Conservation (phyloP, 2,113 vertebrate genomes). For the Lophura nycthemera region DNA sequence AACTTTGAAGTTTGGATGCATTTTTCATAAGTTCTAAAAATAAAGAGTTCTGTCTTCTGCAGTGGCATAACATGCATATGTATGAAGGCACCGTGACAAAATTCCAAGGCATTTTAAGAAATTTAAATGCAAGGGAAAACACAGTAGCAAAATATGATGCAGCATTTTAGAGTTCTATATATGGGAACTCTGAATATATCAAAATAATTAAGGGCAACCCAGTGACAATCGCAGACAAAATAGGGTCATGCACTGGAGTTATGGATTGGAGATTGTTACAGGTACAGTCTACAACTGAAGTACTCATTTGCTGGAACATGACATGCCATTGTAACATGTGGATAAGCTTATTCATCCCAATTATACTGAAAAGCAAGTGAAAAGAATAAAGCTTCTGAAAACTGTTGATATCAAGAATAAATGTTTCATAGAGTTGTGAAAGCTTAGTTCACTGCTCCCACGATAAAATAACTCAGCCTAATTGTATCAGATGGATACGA, state of each 20-base stretch:
- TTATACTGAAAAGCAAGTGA: neutral
- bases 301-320: neutral
- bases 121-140: constrained; percentile 52
- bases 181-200: constrained; percentile 5
- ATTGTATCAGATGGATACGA: neutral
- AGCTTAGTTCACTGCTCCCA: neutral
- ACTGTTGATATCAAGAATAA: neutral
- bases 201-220: constrained; percentile 16
- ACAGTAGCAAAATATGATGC: constrained; percentile 73
- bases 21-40: constrained; percentile 82
- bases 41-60: constrained; percentile 73
- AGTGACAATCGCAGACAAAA: neutral
- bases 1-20: constrained; percentile 80
- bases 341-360: neutral
- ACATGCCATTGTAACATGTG: neutral
- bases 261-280: neutral
- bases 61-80: constrained; percentile 66
- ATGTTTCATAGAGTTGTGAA: neutral
- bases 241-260: neutral
- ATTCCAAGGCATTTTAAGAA: constrained; percentile 57
- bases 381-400: neutral
- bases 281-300: neutral
- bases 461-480: neutral
- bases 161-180: constrained; percentile 48
- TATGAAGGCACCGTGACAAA: constrained; percentile 61